Percentiles rank a stretch among this genome's conserved stretches.
Evolutionary conservation across 2,797 vertebrate genomes (phyloP).

Genomic region (Phoxinus dragarum): DNA sequence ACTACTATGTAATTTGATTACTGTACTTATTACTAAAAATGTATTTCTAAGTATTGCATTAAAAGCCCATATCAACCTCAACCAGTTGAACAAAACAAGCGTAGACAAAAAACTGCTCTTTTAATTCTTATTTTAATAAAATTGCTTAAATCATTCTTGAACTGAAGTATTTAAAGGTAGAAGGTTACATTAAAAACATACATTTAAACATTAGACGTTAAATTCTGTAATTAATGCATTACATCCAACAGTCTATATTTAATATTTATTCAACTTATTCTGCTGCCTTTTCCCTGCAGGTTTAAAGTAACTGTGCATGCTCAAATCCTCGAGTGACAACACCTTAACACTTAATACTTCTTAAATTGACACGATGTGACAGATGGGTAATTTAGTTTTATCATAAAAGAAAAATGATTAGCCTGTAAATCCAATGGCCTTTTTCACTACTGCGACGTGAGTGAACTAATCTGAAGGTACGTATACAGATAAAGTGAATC

Average conservation of each 20-base stretch:
- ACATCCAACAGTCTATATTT: neutral
- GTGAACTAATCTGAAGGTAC: neutral
- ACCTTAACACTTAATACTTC: neutral
- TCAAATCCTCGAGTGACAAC: neutral
- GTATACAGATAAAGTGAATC: neutral
- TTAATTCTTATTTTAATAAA: too few relatives aligned
- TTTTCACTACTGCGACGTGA: slow-evolving; percentile 5
- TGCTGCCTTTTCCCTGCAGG: neutral
- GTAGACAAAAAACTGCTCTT: too few relatives aligned
- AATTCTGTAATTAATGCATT: neutral
- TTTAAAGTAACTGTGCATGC: neutral
- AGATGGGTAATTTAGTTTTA: neutral
- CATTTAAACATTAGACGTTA: too few relatives aligned
- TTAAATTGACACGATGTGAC: neutral
- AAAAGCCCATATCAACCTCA: neutral
- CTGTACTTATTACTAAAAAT: neutral
- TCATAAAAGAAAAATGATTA: slow-evolving; percentile 7
- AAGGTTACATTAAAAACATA: too few relatives aligned
- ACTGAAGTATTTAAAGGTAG: too few relatives aligned
- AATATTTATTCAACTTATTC: neutral
- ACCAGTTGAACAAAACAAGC: too few relatives aligned
- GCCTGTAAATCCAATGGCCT: neutral
- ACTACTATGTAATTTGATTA: neutral
- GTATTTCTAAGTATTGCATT: too few relatives aligned
- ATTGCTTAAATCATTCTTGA: neutral